These are phyloP conservation scores for Lochmaea capreae DNA, from an alignment of 2,888 invertebrate genomes.

Conservation along the genomic window DNA sequence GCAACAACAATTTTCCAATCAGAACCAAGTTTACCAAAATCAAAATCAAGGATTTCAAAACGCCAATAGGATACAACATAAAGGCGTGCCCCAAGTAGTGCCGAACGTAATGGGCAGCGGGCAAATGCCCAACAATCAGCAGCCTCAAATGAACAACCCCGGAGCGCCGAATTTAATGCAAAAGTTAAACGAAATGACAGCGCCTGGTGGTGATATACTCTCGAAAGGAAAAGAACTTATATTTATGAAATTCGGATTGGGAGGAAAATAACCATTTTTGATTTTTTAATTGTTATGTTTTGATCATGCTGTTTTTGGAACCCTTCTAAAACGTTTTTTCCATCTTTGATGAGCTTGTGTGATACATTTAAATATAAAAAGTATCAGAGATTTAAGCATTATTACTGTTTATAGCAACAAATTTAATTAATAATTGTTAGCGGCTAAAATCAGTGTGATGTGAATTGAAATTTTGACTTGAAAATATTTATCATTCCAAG, in stretches of 20 bases:
- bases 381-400: background rate
- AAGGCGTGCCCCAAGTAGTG: constrained; percentile 69
- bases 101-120: constrained; percentile 62
- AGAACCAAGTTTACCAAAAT: constrained; percentile 50
- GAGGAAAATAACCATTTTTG: constrained; percentile 69
- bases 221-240: constrained; percentile 94
- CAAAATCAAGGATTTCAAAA: constrained; percentile 53
- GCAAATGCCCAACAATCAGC: constrained; percentile 50
- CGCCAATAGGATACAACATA: constrained; percentile 60
- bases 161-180: constrained; percentile 84
- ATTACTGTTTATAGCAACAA: background rate
- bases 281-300: constrained; percentile 45
- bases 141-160: constrained; percentile 64
- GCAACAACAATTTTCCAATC: constrained; percentile 51
- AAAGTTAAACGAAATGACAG: constrained; percentile 89
- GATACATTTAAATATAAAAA: constrained; percentile 14
- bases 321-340: constrained; percentile 36
- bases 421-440: background rate
- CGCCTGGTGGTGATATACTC: constrained; percentile 89
- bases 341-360: constrained; percentile 20
- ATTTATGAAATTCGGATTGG: constrained; percentile 93
- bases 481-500: background rate
- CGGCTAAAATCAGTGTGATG: background rate
- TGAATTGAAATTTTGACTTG: background rate
- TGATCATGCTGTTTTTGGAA: constrained; percentile 51